These are phyloP conservation scores for Apeltes quadracus DNA, from an alignment of 2,113 vertebrate species.

Conservation along the genomic window DNA sequence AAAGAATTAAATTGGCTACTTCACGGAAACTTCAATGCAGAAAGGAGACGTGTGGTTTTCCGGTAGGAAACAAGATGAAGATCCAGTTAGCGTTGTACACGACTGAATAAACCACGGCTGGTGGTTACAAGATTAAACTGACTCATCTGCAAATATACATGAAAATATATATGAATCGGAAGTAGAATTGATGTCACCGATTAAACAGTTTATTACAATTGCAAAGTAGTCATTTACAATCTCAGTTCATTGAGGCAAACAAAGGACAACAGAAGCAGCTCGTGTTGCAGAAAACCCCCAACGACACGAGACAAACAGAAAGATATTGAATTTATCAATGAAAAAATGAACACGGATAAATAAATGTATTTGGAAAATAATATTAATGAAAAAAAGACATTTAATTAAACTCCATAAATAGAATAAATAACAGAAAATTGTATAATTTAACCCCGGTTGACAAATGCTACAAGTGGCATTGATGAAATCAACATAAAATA, in stretches of 20 bases:
- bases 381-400: background rate
- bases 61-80: background rate
- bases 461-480: background rate
- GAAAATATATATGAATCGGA: background rate
- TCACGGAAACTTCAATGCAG: background rate
- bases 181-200: background rate
- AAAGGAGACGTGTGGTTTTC: background rate
- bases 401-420: constrained; percentile 63
- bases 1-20: background rate
- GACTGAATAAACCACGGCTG: background rate
- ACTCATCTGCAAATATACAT: background rate
- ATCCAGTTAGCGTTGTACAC: background rate
- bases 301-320: background rate
- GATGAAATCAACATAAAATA: constrained; percentile 19
- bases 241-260: constrained; percentile 6
- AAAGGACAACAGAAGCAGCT: constrained; percentile 16
- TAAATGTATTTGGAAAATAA: background rate
- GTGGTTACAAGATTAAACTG: background rate
- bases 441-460: background rate
- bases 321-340: background rate
- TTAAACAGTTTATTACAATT: constrained; percentile 51
- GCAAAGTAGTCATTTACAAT: constrained; percentile 11
- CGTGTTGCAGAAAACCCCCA: background rate
- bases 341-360: background rate
- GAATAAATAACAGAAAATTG: constrained; percentile 53